These are phyloP conservation scores for Amorpha juglandis DNA, from an alignment of 2,888 invertebrate genomes.

Conservation along the genomic window DNA sequence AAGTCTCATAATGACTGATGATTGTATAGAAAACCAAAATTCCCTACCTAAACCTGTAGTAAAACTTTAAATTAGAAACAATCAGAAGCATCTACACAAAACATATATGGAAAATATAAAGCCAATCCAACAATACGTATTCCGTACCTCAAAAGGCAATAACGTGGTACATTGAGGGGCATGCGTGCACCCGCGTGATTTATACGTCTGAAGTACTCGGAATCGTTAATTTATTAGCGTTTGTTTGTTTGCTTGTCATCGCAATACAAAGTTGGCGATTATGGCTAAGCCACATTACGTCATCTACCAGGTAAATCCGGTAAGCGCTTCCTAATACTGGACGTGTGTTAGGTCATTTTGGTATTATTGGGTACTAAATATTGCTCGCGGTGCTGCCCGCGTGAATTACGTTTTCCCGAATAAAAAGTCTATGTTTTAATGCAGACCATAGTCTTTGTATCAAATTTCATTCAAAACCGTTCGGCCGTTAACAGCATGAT, in stretches of 20 bases:
- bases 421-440: no score
- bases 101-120: not conserved
- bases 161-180: slow-evolving; percentile 33
- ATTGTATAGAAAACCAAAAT: no score
- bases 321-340: slow-evolving; percentile 10
- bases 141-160: slow-evolving; percentile 24
- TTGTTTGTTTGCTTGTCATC: slow-evolving; percentile 43
- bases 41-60: no score
- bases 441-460: no score
- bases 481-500: no score
- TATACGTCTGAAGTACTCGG: slow-evolving; percentile 49
- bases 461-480: no score
- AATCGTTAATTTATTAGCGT: slow-evolving; percentile 56
- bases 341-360: not conserved
- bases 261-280: slow-evolving; percentile 22
- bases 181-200: slow-evolving; percentile 55
- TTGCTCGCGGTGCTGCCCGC: no score
- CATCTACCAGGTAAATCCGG: slow-evolving; percentile 2
- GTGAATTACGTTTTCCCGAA: no score
- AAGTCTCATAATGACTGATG: no score
- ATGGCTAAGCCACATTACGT: slow-evolving; percentile 22
- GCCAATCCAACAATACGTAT: slow-evolving; percentile 14
- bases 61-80: no score
- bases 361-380: no score
- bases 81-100: no score